Percentiles rank a stretch among this genome's conserved stretches.
phyloP scores from a whole-genome alignment of 1,140 invertebrate species.

The Neodiprion fabricii region DNA sequence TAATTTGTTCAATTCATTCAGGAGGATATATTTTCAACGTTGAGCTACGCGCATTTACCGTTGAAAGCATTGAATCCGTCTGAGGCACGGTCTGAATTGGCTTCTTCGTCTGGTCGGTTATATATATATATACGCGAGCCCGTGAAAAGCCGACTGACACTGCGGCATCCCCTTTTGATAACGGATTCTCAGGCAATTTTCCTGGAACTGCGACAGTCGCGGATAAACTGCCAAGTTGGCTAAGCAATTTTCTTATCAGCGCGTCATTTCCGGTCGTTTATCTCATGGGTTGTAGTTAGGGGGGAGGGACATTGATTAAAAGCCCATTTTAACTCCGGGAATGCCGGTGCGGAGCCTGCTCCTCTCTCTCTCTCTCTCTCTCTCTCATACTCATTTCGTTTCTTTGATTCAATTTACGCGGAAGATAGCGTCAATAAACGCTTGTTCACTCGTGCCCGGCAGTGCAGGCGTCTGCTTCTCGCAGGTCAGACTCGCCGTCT shows the following conservation, averaged over 20 bases:
- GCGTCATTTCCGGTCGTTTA: constrained; percentile 60
- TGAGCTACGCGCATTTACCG: not conserved
- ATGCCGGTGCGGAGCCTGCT: constrained; percentile 23
- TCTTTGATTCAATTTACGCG: constrained; percentile 60
- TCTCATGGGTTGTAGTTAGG: constrained; percentile 54
- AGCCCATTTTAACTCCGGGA: constrained; percentile 51
- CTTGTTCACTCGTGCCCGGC: constrained; percentile 15
- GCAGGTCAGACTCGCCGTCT: constrained; percentile 34
- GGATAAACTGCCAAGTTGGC: constrained; percentile 14
- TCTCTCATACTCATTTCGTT: constrained; percentile 36
- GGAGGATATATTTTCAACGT: no score
- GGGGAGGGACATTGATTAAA: constrained; percentile 57
- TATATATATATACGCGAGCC: not conserved
- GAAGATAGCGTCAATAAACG: constrained; percentile 53
- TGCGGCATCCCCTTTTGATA: not conserved
- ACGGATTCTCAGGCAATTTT: constrained; percentile 2
- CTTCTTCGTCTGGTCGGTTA: no score
- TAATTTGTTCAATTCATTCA: no score
- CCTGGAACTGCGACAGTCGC: not conserved
- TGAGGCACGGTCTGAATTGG: not conserved
- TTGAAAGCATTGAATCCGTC: not conserved
- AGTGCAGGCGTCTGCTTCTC: constrained; percentile 33
- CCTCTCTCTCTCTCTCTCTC: constrained; percentile 15
- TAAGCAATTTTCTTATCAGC: constrained; percentile 59
- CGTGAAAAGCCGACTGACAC: constrained; percentile 4